Percentiles rank a stretch among this genome's conserved stretches.
These are phyloP conservation scores for Emmelina monodactyla DNA, from an alignment of 2,888 invertebrate species.

Conservation along the genomic window DNA sequence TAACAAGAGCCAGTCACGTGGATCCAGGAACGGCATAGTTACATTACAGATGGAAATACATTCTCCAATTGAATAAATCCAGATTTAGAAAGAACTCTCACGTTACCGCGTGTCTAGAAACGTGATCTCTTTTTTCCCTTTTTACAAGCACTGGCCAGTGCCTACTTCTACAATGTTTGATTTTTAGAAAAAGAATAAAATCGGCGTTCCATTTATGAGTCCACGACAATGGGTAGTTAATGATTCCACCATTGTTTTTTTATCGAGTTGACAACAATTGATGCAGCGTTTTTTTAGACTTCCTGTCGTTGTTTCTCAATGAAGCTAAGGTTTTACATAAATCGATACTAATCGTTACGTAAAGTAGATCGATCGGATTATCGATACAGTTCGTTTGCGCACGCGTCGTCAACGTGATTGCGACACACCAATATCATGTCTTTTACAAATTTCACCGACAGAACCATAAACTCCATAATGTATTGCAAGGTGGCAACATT, in stretches of 20 bases:
- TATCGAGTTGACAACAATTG: slow-evolving; percentile 31
- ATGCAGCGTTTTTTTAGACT: slow-evolving; percentile 32
- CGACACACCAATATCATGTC: too few species aligned
- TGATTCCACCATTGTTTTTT: slow-evolving; percentile 52
- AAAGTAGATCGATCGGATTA: slow-evolving; percentile 22
- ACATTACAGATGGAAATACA: slow-evolving; percentile 26
- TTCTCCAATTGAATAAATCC: slow-evolving; percentile 19
- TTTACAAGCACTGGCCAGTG: slow-evolving; percentile 21
- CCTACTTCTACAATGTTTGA: slow-evolving; percentile 23
- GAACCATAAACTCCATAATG: too few species aligned
- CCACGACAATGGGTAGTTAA: slow-evolving; percentile 40
- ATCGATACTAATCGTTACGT: slow-evolving; percentile 14
- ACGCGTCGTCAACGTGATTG: slow-evolving; percentile 18
- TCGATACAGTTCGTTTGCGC: slow-evolving; percentile 19
- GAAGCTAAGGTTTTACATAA: slow-evolving; percentile 22
- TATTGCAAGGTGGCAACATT: too few species aligned
- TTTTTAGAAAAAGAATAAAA: not conserved
- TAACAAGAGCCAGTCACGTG: slow-evolving; percentile 20
- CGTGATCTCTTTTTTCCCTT: slow-evolving; percentile 33
- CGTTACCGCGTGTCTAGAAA: slow-evolving; percentile 35
- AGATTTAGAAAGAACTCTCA: slow-evolving; percentile 34
- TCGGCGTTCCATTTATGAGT: slow-evolving; percentile 18
- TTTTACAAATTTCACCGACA: too few species aligned
- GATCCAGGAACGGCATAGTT: slow-evolving; percentile 18
- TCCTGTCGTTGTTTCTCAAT: slow-evolving; percentile 39